Conservation (phyloP, 2,888 invertebrate species). For the Odontomyia ornata region DNA sequence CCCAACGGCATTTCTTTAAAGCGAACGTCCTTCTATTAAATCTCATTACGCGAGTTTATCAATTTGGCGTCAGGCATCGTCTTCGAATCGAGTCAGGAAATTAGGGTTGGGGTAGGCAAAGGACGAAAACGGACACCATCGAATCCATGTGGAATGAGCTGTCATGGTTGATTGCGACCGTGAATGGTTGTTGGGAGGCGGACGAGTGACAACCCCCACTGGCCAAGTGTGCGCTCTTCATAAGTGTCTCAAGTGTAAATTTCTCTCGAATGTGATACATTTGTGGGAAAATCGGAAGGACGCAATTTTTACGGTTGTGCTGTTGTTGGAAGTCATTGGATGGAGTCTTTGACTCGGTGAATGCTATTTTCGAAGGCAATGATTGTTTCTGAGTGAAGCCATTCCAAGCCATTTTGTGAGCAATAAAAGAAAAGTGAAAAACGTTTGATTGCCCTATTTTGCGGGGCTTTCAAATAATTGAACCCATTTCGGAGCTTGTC, state of each 20-base stretch:
- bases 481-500: conserved; percentile 20
- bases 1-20: conserved; percentile 14
- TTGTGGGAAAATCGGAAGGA: conserved; percentile 26
- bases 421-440: conserved; percentile 39
- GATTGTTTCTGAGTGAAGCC: conserved; percentile 39
- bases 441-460: conserved; percentile 38
- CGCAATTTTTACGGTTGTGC: neutral
- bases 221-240: neutral
- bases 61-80: conserved; percentile 16
- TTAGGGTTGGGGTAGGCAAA: neutral
- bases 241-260: conserved; percentile 37
- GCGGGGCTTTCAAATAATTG: conserved; percentile 22
- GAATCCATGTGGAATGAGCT: conserved; percentile 2
- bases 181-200: neutral
- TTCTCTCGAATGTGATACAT: conserved; percentile 28
- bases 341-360: neutral
- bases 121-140: conserved; percentile 4
- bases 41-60: conserved; percentile 26
- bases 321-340: neutral
- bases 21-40: conserved; percentile 20
- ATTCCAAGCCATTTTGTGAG: conserved; percentile 19
- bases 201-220: neutral
- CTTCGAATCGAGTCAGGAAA: neutral
- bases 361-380: conserved; percentile 15
- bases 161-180: conserved; percentile 11